Conservation (phyloP, 2,797 vertebrate species). For the Danio aesculapii region DNA sequence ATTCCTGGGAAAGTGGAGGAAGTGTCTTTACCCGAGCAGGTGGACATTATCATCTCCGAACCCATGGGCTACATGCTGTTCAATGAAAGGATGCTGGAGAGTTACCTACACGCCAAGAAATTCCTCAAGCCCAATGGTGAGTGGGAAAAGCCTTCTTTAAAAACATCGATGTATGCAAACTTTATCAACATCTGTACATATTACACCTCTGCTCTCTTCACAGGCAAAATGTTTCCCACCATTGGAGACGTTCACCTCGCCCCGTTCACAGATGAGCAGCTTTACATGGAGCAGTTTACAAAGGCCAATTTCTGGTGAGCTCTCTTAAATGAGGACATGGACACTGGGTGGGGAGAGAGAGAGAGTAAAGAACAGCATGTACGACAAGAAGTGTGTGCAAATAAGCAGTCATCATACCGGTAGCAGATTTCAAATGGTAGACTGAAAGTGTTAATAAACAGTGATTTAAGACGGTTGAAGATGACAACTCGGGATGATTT, state of each 20-base stretch:
- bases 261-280: conserved; percentile 96
- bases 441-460: not conserved
- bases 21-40: conserved; percentile 91
- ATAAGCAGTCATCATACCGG: not conserved
- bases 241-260: conserved; percentile 95
- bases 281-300: conserved; percentile 99
- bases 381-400: not conserved
- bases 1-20: conserved; percentile 97
- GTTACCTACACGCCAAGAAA: conserved; percentile 97
- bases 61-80: conserved; percentile 99
- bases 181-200: not conserved
- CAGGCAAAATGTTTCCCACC: conserved; percentile 98
- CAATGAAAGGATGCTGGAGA: conserved; percentile 97
- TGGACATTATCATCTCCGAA: conserved; percentile 97
- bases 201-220: conserved; percentile 9
- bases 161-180: too few relatives aligned
- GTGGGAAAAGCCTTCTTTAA: conserved; percentile 34
- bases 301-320: conserved; percentile 98
- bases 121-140: conserved; percentile 94
- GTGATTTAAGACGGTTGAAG: not conserved
- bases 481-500: not conserved
- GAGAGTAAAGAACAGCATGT: not conserved
- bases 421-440: not conserved
- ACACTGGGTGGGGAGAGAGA: not conserved
- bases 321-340: not conserved